Conservation (phyloP, 2,888 invertebrate genomes). For the Molorchus minor region DNA sequence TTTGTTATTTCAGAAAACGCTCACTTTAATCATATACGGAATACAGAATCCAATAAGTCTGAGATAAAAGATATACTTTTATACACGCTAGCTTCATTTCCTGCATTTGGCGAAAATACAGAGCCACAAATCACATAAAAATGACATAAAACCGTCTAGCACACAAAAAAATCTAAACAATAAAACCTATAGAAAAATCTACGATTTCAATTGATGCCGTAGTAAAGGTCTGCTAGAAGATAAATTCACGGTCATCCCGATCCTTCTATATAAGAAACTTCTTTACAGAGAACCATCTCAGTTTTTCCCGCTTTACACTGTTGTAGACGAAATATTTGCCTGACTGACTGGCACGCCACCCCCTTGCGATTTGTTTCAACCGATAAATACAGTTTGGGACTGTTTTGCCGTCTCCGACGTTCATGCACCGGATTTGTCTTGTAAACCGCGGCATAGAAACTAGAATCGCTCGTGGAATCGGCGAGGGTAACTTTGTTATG, state of each 20-base stretch:
- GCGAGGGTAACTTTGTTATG: conserved; percentile 31
- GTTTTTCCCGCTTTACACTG: conserved; percentile 42
- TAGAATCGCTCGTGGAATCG: conserved; percentile 24
- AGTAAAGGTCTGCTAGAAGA: conserved; percentile 37
- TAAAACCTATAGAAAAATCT: conserved; percentile 27
- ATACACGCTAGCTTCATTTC: conserved; percentile 23
- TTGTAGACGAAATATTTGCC: conserved; percentile 22
- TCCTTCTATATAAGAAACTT: conserved; percentile 48
- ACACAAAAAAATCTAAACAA: conserved; percentile 27
- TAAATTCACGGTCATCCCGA: conserved; percentile 50
- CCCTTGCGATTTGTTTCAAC: conserved; percentile 59
- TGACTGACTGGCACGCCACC: conserved; percentile 52
- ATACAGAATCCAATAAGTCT: not conserved
- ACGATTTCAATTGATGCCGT: conserved; percentile 40
- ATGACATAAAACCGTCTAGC: conserved; percentile 27
- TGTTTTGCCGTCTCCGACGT: conserved; percentile 50
- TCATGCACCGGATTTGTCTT: conserved; percentile 9
- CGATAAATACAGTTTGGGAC: conserved; percentile 58
- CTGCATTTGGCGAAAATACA: conserved; percentile 16
- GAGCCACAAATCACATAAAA: conserved; percentile 29
- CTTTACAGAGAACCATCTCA: conserved; percentile 38
- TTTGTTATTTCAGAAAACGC: too few species aligned
- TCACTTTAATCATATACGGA: not conserved
- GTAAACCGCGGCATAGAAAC: conserved; percentile 10
- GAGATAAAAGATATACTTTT: conserved; percentile 26